These are phyloP conservation scores for Pseudomyrmex pallidus DNA, from an alignment of 1,140 invertebrate species.

Conservation along the genomic window DNA sequence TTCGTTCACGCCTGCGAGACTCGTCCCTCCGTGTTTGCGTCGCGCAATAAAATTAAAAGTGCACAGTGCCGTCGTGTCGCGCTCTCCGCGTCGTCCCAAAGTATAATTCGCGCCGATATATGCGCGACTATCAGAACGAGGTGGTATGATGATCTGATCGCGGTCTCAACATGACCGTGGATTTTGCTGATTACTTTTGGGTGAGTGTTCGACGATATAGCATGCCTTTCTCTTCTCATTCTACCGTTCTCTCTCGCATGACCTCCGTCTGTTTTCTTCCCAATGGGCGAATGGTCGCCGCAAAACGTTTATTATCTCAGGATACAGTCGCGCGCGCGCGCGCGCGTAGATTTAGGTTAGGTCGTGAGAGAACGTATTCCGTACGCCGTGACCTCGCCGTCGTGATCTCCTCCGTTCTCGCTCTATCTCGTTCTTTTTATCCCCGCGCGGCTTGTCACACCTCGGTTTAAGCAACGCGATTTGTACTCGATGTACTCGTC, in stretches of 20 bases:
- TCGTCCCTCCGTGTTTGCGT: not conserved
- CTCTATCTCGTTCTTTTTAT: not conserved
- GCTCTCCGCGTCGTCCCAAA: constrained; percentile 28
- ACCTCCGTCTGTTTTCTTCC: no score
- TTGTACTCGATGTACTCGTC: constrained; percentile 21
- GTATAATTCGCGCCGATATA: constrained; percentile 49
- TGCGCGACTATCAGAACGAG: constrained; percentile 24
- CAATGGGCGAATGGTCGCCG: not conserved
- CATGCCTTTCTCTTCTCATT: not conserved
- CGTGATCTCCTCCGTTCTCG: not conserved
- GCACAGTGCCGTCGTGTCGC: no score
- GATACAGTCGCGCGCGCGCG: not conserved
- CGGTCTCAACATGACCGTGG: constrained; percentile 89
- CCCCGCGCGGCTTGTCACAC: not conserved
- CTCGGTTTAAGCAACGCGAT: not conserved
- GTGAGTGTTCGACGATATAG: constrained; percentile 84
- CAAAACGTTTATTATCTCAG: not conserved
- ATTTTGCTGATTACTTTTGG: constrained; percentile 94
- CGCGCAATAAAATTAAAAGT: not conserved
- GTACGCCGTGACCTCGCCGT: not conserved
- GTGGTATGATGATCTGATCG: constrained; percentile 79
- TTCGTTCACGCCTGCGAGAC: constrained; percentile 9
- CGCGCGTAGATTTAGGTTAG: constrained; percentile 65
- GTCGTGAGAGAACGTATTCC: constrained; percentile 26
- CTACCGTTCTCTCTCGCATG: not conserved